phyloP scores from a whole-genome alignment of 2,113 vertebrate genomes.

The Hemiscyllium ocellatum region DNA sequence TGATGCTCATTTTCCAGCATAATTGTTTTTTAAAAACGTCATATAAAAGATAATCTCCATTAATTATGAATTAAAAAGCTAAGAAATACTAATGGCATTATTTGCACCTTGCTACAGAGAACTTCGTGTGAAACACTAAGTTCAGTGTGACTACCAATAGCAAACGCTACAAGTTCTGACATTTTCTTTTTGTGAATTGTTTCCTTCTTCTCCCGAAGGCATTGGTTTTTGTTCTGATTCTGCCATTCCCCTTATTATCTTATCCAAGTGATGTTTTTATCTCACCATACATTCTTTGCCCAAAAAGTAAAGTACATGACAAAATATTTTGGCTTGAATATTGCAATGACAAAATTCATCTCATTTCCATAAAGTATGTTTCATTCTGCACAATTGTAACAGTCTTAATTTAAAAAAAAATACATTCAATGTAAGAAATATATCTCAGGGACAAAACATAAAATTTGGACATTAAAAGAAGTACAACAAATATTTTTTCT shows the following conservation, averaged over 20 bases:
- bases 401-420: too few relatives aligned
- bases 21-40: neutral
- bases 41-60: neutral
- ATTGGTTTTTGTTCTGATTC: neutral
- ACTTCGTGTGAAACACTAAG: neutral
- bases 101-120: neutral
- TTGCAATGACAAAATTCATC: too few relatives aligned
- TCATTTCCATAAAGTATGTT: too few relatives aligned
- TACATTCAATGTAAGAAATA: too few relatives aligned
- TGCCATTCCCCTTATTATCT: neutral
- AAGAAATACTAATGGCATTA: neutral
- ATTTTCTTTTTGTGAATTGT: neutral
- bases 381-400: too few relatives aligned
- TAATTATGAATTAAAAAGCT: neutral
- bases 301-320: too few relatives aligned
- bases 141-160: neutral
- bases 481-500: too few relatives aligned
- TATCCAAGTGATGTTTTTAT: neutral
- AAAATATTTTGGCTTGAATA: too few relatives aligned
- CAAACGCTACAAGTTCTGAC: neutral
- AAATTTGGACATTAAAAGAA: too few relatives aligned
- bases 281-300: too few relatives aligned
- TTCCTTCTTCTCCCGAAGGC: neutral
- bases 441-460: too few relatives aligned
- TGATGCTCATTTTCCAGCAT: neutral